These are phyloP conservation scores for Empis livida DNA, from an alignment of 2,888 invertebrate genomes.

Conservation along the genomic window DNA sequence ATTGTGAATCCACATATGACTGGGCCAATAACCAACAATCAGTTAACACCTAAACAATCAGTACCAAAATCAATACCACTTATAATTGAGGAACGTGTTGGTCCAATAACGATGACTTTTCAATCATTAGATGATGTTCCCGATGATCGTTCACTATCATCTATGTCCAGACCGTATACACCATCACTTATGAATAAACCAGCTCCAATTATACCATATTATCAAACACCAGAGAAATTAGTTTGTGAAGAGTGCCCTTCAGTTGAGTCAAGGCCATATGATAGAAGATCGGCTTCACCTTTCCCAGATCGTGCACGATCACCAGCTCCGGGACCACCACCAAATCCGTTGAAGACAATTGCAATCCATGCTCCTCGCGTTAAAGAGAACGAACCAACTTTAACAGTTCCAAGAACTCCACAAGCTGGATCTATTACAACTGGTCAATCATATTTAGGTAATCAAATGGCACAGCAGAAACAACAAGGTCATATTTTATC, in stretches of 20 bases:
- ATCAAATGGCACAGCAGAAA: slow-evolving; percentile 17
- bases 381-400: slow-evolving; percentile 35
- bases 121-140: slow-evolving; percentile 47
- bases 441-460: slow-evolving; percentile 31
- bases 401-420: slow-evolving; percentile 19
- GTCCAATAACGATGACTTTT: slow-evolving; percentile 48
- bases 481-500: slow-evolving; percentile 28
- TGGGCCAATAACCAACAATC: slow-evolving; percentile 12
- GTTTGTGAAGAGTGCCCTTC: slow-evolving; percentile 53
- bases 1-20: slow-evolving; percentile 14
- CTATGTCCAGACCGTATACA: slow-evolving; percentile 43
- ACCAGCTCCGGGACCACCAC: slow-evolving; percentile 58
- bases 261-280: slow-evolving; percentile 44
- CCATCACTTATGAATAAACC: slow-evolving; percentile 58
- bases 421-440: slow-evolving; percentile 34
- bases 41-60: slow-evolving; percentile 10
- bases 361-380: slow-evolving; percentile 49
- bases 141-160: slow-evolving; percentile 27
- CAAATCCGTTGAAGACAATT: slow-evolving; percentile 43
- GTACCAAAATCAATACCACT: slow-evolving; percentile 23
- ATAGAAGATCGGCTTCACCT: slow-evolving; percentile 52
- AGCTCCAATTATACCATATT: slow-evolving; percentile 61
- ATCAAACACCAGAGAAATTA: slow-evolving; percentile 55
- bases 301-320: slow-evolving; percentile 54
- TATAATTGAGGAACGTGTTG: slow-evolving; percentile 37